A percentile compares a stretch with the other conserved stretches of the same genome.
Evolutionary conservation across 2,888 invertebrate genomes (phyloP).

Genomic region (Flexamia atlantica): DNA sequence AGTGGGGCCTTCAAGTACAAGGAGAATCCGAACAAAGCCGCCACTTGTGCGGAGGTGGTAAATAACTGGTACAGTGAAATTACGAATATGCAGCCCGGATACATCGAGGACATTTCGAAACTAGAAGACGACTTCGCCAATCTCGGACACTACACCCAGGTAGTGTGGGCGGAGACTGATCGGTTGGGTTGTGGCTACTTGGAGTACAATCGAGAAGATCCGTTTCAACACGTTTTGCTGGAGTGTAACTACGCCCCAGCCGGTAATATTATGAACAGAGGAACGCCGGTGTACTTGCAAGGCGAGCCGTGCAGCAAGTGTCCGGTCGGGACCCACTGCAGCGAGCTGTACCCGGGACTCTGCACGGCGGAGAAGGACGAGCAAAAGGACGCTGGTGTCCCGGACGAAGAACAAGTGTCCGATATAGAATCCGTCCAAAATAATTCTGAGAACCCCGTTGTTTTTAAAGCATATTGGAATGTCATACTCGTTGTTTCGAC

Average conservation of each 20-base stretch:
- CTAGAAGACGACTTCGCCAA: background rate
- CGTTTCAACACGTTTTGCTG: background rate
- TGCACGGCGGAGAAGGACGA: conserved; percentile 13
- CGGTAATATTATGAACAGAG: background rate
- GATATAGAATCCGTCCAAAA: too few relatives aligned
- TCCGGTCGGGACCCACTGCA: conserved; percentile 2
- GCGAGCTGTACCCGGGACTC: conserved; percentile 15
- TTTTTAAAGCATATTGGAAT: too few relatives aligned
- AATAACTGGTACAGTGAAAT: background rate
- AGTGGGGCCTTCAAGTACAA: too few relatives aligned
- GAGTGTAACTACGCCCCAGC: background rate
- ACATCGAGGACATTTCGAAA: background rate
- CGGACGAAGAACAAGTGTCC: too few relatives aligned
- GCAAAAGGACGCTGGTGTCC: too few relatives aligned
- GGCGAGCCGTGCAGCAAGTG: conserved; percentile 16
- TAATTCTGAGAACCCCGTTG: too few relatives aligned
- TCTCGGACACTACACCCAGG: background rate
- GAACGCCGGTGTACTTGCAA: background rate
- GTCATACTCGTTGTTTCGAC: too few relatives aligned
- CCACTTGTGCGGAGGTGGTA: background rate
- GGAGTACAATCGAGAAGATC: background rate
- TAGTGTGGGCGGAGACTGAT: background rate
- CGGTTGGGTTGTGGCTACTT: conserved; percentile 18
- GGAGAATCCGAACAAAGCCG: background rate
- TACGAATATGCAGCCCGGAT: background rate